Base-by-base conservation (phyloP, 30 jellyfish, hydroid and myxozoan genomes). In the Sanderia malayensis region DNA sequence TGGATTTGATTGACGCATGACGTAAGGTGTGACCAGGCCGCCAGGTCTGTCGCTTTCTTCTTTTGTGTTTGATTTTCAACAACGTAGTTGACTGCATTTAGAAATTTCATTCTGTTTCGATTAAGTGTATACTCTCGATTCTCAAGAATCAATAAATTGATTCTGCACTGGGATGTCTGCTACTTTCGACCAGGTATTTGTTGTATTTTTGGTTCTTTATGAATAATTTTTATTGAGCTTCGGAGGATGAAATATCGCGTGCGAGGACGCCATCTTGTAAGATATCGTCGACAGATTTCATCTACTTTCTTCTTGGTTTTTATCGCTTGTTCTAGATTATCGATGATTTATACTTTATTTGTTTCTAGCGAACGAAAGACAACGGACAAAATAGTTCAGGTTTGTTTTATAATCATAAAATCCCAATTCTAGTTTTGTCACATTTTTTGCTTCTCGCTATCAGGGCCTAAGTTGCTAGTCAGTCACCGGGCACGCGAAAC, bases 111-210 rank as follows among this genome's bases (percentile, higher is more conserved):
- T 18, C 25, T 9, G 64, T 49, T 49, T 49, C 18, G 6, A 18
- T 19, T 4, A 24, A 49, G 18, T 4, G 18, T 49, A 49, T 4
- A 49, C 25, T 4, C 27, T 49, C 24, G 64, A 49, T 49, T 49
- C 64, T 26, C 66, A 2, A 46, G 59, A 59, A 46, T 68, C 52
- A 61, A 20, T 57, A 7, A 17, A n/a, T 53, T 32, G 58, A 76
- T 82, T 71, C 65, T 41, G 69, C 93, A 74, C 70, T 86, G 96
- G 74, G 82, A 86, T 86, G 96, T 86, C 96, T 74, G 53, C 86
- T 77, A 33, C 84, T 80, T 86, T 86, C 82, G 83, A 86, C 82
- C 96, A 86, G 93, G 96, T 86, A 70, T 49, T 46, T 76, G 1
- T 15, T 9, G 58, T 25, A 18, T 29, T 49, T 20, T 4, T 26